Base-by-base conservation (phyloP, 2,888 invertebrate genomes). In the Rosalia funebris region DNA sequence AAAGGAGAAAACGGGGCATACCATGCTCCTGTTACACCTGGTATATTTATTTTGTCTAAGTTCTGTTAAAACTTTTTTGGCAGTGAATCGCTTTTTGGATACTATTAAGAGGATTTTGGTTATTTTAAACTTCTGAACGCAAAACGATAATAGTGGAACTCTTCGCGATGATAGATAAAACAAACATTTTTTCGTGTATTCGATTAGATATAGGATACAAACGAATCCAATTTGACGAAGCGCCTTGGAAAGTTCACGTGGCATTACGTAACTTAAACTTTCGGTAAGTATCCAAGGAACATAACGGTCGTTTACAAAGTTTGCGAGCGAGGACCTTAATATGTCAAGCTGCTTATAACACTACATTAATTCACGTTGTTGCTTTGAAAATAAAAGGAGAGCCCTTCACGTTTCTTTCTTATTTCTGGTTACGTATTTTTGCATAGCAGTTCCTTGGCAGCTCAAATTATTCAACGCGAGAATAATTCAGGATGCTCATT, bases 261-360 rank as follows among this genome's bases (percentile, higher is more conserved):
- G 62, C 63, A 7, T 7, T 5, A 25, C 25, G 45, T 59, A 55
- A 64, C 63, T 66, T 66, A 62, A 66, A 66, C 63, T 63, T 66
- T 63, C 58, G 57, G 61, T 62, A 63, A 60, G 66, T 63, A 58
- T 57, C 45, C 57, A 63, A 60, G 62, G 62, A 64, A 64, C 62
- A 63, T 25, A 25, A 54, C 41, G 48, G 52, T 60, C 57, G 54
- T 57, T 48, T 64, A 66, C 59, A 64, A 64, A 66, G 62, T 64
- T 64, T 62, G 50, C 54, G 7, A 58, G 55, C 57, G 25, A 37
- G 44, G 62, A 57, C 66, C 63, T 57, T 60, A 25, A 66, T 66
- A 66, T 62, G 66, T 66, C 66, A 66, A 61, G 61, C 62, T 61
- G 59, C 63, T 66, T 66, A 64, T 54, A 61, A 56, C 66, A 62